Evolutionary conservation across 2,113 vertebrate species (phyloP), one percentile per base, ranked within the genome.

Genomic region (Odontophorus gujanensis): DNA sequence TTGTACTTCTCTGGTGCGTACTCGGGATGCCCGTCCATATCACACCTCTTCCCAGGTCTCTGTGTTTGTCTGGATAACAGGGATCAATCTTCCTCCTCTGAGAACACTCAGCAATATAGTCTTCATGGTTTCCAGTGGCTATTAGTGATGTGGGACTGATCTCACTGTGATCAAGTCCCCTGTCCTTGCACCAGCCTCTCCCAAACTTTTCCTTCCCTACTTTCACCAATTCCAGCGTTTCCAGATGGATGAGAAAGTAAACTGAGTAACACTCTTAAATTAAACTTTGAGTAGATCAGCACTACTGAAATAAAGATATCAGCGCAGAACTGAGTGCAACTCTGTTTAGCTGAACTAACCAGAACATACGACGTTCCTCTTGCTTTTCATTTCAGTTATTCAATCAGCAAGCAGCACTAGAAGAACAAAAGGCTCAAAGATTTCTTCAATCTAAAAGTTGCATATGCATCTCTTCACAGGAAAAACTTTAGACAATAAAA

Each of bases 401-500:
- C 2, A 5, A 32, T 67, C 24, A 83, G 32, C 5, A 77, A 53
- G 7, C 26, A 82, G 42, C 7, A 69, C 11, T 63, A 75, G 32
- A 83, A 83, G 61, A 81, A 40, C 32, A 81, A 63, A 92, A 79
- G 17, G 71, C 26, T 11, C 48, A 9, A 19, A 16, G 18, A 36
- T 59, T 47, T 68, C 61, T 53, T 53, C 36, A 8, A 72, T 47
- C 11, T 61, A 51, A 63, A 93, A 84, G n/a, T 25, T 77, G 19
- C 2, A 1, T 15, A 36, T 43, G 14, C 9, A 74, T 63, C 14
- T 62, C 61, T 62, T 48, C 28, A 51, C 18, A 80, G 30, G 28
- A 30, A 89, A 71, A 87, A 34, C 8, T 59, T 42, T 89, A 81
- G 28, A 79, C 30, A 90, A 92, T 74, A 62, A 91, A 96, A 89